Percentiles rank a stretch among this genome's conserved stretches.
Evolutionary conservation across 2,888 invertebrate genomes (phyloP).

Genomic region (Petrolisthes cinctipes): DNA sequence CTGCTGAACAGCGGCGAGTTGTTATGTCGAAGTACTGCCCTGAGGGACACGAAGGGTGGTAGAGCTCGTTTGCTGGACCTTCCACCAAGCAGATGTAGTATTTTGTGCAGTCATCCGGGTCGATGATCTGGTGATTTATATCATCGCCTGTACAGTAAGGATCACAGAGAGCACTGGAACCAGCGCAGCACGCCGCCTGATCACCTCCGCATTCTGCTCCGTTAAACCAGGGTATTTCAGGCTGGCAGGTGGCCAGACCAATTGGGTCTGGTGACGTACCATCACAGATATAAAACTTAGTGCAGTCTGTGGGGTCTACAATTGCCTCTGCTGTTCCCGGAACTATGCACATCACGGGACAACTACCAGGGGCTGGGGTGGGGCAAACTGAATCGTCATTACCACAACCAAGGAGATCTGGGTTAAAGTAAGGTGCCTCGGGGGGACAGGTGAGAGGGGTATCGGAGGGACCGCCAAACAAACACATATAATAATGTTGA

Average conservation of each 20-base stretch:
- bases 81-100: conserved; percentile 68
- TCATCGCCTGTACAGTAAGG: background rate
- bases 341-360: too few species aligned
- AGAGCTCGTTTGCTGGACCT: conserved; percentile 39
- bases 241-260: background rate
- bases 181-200: background rate
- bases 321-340: background rate
- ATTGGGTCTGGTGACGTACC: background rate
- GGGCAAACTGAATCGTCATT: background rate
- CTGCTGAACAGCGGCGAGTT: background rate
- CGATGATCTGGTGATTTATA: conserved; percentile 38
- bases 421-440: background rate
- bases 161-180: background rate
- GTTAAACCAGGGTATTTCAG: background rate
- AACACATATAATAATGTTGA: background rate
- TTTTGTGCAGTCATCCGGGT: conserved; percentile 68
- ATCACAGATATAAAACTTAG: background rate
- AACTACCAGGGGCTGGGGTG: background rate
- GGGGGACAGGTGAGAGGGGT: background rate
- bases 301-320: background rate
- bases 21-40: conserved; percentile 13
- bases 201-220: background rate
- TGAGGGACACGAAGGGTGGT: conserved; percentile 2
- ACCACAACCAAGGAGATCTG: background rate
- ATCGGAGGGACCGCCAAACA: background rate